Base-by-base conservation (phyloP, 2,113 vertebrate genomes). In the Oostethus manadensis region DNA sequence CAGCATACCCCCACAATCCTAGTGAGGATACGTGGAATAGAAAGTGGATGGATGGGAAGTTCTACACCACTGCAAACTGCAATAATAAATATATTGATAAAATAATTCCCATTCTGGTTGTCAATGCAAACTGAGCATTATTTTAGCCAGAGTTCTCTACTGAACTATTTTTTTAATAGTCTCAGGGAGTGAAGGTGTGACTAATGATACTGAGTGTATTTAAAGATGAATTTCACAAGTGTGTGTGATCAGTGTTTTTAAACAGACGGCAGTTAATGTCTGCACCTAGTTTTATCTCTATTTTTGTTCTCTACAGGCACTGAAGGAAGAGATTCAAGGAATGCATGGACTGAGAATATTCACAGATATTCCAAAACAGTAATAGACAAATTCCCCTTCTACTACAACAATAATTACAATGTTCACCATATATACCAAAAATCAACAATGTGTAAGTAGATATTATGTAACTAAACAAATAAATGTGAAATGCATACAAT, bases 331-430 rank as follows among this genome's bases (percentile, higher is more conserved):
- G 75, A 92, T 92, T 76, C 78, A 87, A 86, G 82, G 62, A 66
- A 92, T 92, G 91, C 91, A 92, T 15, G 91, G 91, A 43, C 79
- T 92, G 22, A 80, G 89, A 68, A 91, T 92, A 82, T 92, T 91
- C 58, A 92, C 91, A 14, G 82, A 86, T 13, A 73, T 90, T 42
- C 89, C 91, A 8, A 78, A 81, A 66, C 73, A 86, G 9, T 88
- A 87, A 75, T 62, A 42, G 3, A 51, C 38, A 42, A 42, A 60
- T 43, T 55, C 18, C 20, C 35, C 21, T 42, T 2, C n/a, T 38
- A 18, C 10, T n/a, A 35, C 29, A 8, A 51, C 0, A 15, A 50
- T 33, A 15, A 53, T 20, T 58, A 23, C 18, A 53, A 33, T 35
- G 33, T 49, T 71, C 46, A 42, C 9, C 17, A 26, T 40, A 8